phyloP scores from a whole-genome alignment of 2,113 vertebrate genomes.

The Psilopogon haemacephalus region DNA sequence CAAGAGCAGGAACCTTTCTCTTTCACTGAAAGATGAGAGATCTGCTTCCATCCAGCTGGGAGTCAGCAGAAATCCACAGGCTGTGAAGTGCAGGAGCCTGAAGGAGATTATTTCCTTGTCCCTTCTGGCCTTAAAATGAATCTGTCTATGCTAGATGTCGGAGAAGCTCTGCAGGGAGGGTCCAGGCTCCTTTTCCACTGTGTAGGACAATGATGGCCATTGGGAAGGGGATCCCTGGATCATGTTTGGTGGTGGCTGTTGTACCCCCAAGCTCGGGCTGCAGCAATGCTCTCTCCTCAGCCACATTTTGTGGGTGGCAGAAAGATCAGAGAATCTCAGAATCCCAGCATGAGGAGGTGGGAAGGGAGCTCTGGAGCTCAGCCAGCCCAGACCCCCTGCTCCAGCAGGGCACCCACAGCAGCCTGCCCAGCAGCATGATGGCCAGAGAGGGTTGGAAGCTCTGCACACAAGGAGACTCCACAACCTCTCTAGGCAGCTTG shows the following conservation, averaged over 20 bases:
- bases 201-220: neutral
- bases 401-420: neutral
- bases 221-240: neutral
- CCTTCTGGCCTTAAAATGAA: neutral
- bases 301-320: rapidly evolving
- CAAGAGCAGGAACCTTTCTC: neutral
- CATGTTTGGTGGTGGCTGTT: neutral
- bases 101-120: neutral
- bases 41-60: neutral
- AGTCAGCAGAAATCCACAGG: neutral
- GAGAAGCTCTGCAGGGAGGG: neutral
- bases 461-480: neutral
- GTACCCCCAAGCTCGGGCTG: neutral
- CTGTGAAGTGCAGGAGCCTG: neutral
- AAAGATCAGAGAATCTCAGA: neutral
- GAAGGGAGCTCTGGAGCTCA: neutral
- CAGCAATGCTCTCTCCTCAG: neutral
- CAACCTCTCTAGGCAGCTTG: neutral
- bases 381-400: neutral
- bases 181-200: neutral
- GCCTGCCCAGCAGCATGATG: neutral
- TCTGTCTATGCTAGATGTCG: rapidly evolving
- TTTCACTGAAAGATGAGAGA: neutral
- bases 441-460: neutral
- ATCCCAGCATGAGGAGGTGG: neutral